A percentile compares a stretch with the other conserved stretches of the same genome.
phyloP scores from a whole-genome alignment of 2,113 vertebrate genomes.

The Puffinus mauretanicus region DNA sequence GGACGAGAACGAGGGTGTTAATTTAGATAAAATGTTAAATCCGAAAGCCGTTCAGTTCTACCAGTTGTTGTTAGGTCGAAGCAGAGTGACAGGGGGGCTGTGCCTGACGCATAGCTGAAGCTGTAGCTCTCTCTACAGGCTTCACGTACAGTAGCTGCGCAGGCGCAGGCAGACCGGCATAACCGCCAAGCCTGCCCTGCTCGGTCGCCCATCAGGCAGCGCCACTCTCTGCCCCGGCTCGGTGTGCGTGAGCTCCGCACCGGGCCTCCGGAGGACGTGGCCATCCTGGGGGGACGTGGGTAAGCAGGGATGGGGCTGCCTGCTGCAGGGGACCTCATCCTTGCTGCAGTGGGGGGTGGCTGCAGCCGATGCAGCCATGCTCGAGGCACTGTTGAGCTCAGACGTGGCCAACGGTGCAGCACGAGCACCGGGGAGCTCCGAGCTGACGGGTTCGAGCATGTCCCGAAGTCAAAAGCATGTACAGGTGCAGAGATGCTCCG shows the following conservation, averaged over 20 bases:
- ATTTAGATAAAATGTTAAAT: background rate
- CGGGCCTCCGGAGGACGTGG: accelerated
- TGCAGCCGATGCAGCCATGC: accelerated
- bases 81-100: background rate
- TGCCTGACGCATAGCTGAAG: background rate
- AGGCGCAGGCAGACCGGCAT: background rate
- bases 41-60: background rate
- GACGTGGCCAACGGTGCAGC: accelerated
- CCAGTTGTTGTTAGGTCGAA: background rate
- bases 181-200: background rate
- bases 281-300: background rate
- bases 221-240: accelerated
- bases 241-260: accelerated
- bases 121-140: constrained; percentile 66
- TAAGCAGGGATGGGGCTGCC: accelerated
- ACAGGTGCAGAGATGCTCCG: accelerated
- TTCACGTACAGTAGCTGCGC: background rate
- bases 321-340: accelerated
- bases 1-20: background rate
- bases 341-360: background rate
- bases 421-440: accelerated
- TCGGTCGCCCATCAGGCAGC: background rate
- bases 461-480: accelerated
- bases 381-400: accelerated
- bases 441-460: accelerated